Evolutionary conservation across 2,113 vertebrate species (phyloP), one percentile per base, ranked within the genome.

Genomic region (Choloepus hoffmanni): DNA sequence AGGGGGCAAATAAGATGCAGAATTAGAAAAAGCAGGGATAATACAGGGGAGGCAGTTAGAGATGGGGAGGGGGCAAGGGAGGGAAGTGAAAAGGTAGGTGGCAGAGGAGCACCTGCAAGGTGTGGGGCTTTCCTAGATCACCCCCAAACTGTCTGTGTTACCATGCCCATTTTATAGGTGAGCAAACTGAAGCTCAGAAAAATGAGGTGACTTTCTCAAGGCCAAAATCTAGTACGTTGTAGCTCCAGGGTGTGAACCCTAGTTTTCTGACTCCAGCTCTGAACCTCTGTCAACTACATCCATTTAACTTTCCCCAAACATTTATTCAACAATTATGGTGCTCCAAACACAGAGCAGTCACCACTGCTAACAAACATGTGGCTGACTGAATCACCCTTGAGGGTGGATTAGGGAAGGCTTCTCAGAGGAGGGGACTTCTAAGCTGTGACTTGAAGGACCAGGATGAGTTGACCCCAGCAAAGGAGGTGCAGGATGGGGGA

Each of bases 231-330:
- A 81, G 23, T 58, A 48, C 26, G 12, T 16, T 21, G 48, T 53
- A 90, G 53, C 87, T 92, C 50, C 23, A 87, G 72, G 58, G 33
- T 63, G 63, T 70, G 36, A 85, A 81, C 15, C 50, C 21, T 45
- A 77, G 21, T 40, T 43, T 92, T 86, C 90, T 81, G 53, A 93
- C 45, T 88, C 53, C 48, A 33, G 26, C 21, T 50, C 62, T 89
- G 19, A 89, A 60, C 43, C 55, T 85, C 28, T 90, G 77, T 89
- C 68, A 88, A 45, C 45, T 55, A 40, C 21, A 95, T 72, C 70
- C 67, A 67, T 50, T 85, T 23, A 76, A 73, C 26, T 63, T 91
- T n/a, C 43, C 63, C 83, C 88, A 90, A 82, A 43, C 60, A 92
- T 9, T 53, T 79, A 87, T 23, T n/a, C 1, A n/a, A 40, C 14